Base-by-base conservation (phyloP, 2,888 invertebrate genomes). In the Quadriops clusia region DNA sequence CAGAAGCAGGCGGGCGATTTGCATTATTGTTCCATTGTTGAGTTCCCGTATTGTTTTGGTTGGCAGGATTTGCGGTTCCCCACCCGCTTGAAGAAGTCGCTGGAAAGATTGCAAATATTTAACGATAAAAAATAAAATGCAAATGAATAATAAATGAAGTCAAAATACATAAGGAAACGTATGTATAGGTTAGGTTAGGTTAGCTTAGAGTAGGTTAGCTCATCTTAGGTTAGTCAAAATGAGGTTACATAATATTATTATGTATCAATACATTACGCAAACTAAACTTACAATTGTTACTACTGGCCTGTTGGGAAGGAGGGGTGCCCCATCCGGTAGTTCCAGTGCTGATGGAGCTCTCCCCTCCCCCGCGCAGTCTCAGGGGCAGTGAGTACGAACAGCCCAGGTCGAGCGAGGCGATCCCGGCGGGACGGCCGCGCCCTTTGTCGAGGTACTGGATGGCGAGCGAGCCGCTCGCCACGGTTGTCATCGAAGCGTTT, bases 251-350 rank as follows among this genome's bases (percentile, higher is more conserved):
- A n/a, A n/a, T n/a, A n/a, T n/a, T n/a, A n/a, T n/a, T n/a, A n/a
- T n/a, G n/a, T n/a, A n/a, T n/a, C n/a, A n/a, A n/a, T n/a, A n/a
- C n/a, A n/a, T 8, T 11, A 23, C 9, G 2, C 5, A 14, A 29
- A 13, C 13, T 2, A 20, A n/a, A 31, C 53, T 60, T 55, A 70
- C 70, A 68, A 52, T 70, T 72, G 54, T 71, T 74, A 34, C 47
- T 51, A 45, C 61, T 64, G 43, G 68, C 63, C 53, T 74, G 74
- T 48, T 75, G 72, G 21, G 77, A 63, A 32, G 79, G 80, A 26
- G 81, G 77, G 38, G 78, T 74, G 45, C 81, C 82, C 83, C 84
- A 84, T 43, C 78, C 81, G 34, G 76, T 72, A 35, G 80, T 75
- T 42, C 65, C 67, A 37, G 74, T 75, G 56, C 79, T 83, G 49